Evolutionary conservation across 2,888 invertebrate genomes (phyloP).

Genomic region (Acanthacorydalis orientalis): DNA sequence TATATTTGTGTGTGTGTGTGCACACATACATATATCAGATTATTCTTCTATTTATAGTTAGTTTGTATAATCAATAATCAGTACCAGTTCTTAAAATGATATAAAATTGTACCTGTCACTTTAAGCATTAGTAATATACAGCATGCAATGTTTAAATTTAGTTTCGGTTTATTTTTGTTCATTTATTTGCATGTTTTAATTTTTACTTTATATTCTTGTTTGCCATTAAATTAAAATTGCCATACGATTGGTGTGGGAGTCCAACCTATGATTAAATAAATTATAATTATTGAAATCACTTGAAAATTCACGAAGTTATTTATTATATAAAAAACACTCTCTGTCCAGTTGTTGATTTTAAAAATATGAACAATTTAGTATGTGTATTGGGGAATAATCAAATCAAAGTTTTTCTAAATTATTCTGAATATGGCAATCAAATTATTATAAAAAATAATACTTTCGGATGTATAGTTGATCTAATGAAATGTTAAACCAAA

Average conservation of each 20-base stretch:
- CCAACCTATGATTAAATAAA: too few relatives aligned
- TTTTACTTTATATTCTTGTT: constrained; percentile 13
- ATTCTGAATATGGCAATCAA: too few relatives aligned
- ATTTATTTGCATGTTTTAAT: constrained; percentile 12
- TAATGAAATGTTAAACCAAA: not conserved
- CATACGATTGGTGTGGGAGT: too few relatives aligned
- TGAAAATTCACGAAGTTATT: not conserved
- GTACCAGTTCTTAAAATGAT: not conserved
- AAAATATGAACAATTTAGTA: too few relatives aligned
- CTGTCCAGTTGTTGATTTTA: too few relatives aligned
- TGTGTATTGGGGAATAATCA: not conserved
- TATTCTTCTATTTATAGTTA: constrained; percentile 6
- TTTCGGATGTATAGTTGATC: not conserved
- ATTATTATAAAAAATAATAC: too few relatives aligned
- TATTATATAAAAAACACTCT: not conserved
- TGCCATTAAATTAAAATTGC: not conserved
- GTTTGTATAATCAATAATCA: not conserved
- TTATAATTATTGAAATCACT: too few relatives aligned
- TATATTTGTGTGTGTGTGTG: too few relatives aligned
- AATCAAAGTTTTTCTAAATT: too few relatives aligned
- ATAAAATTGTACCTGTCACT: constrained; percentile 11
- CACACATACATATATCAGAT: too few relatives aligned
- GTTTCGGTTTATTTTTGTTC: constrained; percentile 9
- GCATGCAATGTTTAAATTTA: constrained; percentile 9
- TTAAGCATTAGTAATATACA: constrained; percentile 10